Base-by-base conservation (phyloP, 2,113 vertebrate genomes). In the Hypocryptadius cinnamomeus region DNA sequence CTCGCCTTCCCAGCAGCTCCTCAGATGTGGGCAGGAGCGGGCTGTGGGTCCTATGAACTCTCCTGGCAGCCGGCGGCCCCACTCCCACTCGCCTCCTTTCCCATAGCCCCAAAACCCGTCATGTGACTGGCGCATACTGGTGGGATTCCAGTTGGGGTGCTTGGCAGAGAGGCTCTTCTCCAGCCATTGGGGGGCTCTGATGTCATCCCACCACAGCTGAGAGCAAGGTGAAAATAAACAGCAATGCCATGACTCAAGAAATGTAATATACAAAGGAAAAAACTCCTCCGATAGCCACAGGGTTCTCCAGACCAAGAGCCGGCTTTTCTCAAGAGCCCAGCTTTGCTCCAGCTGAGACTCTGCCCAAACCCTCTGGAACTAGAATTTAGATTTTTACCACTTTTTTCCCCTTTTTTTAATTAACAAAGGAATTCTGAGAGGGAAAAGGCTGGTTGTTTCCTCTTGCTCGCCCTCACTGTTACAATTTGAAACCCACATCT, bases 1-100 rank as follows among this genome's bases (percentile, higher is more conserved):
- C 86, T 94, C 53, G 3, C 92, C 94, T 93, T 86, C 95, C 91
- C 51, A 4, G 3, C 64, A 59, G 88, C 88, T 93, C 92, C 93
- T 96, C 95, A 96, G 96, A 96, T 96, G 96, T 96, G 96, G 96
- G 93, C 92, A 96, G 92, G 17, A 93, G 90, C 79, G 72, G 47
- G 90, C 88, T 94, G 93, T 90, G 95, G 95, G 95, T 88, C 61
- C 5, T 44, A 35, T 11, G 90, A 93, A 60, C 88, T 68, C 30
- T 53, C 50, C 92, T 96, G 93, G 95, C 96, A 96, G 93, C 56
- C 0, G 4, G 64, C 51, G 4, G 79, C 84, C 88, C 82, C 72
- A 39, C 82, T 93, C 94, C 94, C 76, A 92, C 95, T 94, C 16
- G 2, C 44, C 88, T 80, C 31, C 64, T 90, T 95, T 84, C 82